phyloP scores from a whole-genome alignment of 2,888 invertebrate genomes.

The Scotopteryx bipunctaria region DNA sequence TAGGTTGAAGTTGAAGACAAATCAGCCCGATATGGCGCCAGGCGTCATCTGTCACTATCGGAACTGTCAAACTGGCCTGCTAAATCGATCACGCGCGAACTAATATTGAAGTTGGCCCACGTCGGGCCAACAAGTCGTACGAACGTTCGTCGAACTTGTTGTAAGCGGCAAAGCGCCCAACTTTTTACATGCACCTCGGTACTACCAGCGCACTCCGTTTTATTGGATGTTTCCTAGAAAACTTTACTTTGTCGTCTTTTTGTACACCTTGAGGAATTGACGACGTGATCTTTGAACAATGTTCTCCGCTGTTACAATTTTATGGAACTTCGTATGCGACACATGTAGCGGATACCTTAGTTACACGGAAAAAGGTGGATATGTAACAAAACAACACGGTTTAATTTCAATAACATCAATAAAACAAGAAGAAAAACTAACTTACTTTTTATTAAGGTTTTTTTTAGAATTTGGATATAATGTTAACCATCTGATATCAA shows the following conservation, averaged over 20 bases:
- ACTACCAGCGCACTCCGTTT: conserved; percentile 63
- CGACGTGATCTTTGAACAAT: conserved; percentile 61
- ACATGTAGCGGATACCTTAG: conserved; percentile 15
- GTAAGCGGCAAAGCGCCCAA: conserved; percentile 45
- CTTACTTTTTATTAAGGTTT: not conserved
- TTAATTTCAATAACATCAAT: conserved; percentile 16
- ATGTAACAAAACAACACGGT: conserved; percentile 12
- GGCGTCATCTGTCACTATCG: conserved; percentile 79
- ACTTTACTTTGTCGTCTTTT: conserved; percentile 65
- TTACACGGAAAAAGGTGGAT: conserved; percentile 11
- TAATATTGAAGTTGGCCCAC: conserved; percentile 77
- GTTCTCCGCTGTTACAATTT: conserved; percentile 41
- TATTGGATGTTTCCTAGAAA: conserved; percentile 74
- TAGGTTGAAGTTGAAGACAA: conserved; percentile 70
- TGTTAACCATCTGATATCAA: conserved; percentile 45
- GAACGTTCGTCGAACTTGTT: conserved; percentile 46
- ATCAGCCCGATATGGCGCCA: conserved; percentile 74
- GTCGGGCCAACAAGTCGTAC: conserved; percentile 61
- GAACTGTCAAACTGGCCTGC: conserved; percentile 77
- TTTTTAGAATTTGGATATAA: conserved; percentile 21
- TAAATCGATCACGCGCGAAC: conserved; percentile 80
- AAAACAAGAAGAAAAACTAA: conserved; percentile 9
- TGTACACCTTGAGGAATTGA: conserved; percentile 52
- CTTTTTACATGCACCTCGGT: conserved; percentile 63
- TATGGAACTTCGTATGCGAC: conserved; percentile 26